Evolutionary conservation across 2,113 vertebrate species (phyloP).

Genomic region (Balaeniceps rex): DNA sequence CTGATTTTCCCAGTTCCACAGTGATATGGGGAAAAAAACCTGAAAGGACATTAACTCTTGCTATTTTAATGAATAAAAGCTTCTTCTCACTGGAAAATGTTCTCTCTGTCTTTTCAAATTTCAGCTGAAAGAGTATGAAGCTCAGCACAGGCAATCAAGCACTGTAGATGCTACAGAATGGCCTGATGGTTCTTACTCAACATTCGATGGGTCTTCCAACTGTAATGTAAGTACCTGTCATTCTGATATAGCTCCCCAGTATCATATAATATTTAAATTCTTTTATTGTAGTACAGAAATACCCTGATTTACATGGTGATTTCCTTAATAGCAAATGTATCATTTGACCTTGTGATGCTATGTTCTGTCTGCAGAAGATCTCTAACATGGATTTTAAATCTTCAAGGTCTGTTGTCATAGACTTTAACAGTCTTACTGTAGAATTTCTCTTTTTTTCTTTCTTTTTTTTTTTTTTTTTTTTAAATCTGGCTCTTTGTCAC

Average conservation of each 20-base stretch:
- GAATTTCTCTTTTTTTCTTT: neutral
- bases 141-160: conserved; percentile 87
- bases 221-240: conserved; percentile 88
- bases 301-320: neutral
- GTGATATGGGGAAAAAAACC: neutral
- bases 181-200: conserved; percentile 85
- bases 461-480: no score
- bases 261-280: neutral
- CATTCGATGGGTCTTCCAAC: conserved; percentile 88
- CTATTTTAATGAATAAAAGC: neutral
- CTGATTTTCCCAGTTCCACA: neutral
- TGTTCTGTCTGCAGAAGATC: neutral
- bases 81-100: neutral
- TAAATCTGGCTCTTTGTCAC: neutral
- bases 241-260: neutral
- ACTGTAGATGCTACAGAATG: conserved; percentile 87
- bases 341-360: neutral
- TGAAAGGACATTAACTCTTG: neutral
- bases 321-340: neutral
- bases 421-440: neutral
- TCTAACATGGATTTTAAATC: neutral
- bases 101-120: conserved; percentile 60
- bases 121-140: conserved; percentile 98
- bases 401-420: neutral
- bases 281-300: neutral